Conservation (phyloP, 2,113 vertebrate genomes). For the Podiceps cristatus region DNA sequence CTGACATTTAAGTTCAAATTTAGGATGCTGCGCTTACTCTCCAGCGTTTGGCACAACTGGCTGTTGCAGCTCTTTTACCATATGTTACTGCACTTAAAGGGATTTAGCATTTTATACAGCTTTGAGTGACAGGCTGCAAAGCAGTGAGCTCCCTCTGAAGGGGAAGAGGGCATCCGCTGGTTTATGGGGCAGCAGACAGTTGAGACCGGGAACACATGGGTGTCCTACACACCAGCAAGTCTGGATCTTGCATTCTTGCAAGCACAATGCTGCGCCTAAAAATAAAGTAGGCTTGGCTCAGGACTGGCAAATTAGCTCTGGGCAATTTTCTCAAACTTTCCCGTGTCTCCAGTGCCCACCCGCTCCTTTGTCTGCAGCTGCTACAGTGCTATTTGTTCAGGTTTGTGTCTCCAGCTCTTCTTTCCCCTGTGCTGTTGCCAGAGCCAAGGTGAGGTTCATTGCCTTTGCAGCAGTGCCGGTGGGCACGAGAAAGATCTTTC, state of each 20-base stretch:
- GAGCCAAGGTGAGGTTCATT: conserved; percentile 20
- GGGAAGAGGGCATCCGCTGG: neutral
- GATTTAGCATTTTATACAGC: neutral
- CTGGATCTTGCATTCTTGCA: neutral
- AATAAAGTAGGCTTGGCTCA: neutral
- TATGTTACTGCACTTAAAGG: neutral
- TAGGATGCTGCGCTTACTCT: neutral
- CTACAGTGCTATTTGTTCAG: neutral
- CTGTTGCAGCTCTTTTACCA: neutral
- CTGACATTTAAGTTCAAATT: neutral
- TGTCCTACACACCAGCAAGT: neutral
- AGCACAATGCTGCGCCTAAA: neutral
- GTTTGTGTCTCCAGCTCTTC: neutral
- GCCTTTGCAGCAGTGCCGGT: neutral
- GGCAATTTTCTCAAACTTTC: neutral
- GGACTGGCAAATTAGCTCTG: neutral
- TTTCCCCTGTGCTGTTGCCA: neutral
- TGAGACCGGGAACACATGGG: neutral
- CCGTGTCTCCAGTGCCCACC: neutral
- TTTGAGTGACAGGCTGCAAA: neutral
- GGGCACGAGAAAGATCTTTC: neutral
- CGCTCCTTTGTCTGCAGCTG: neutral
- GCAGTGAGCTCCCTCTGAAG: neutral
- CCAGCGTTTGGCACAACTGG: neutral
- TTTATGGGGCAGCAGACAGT: neutral